Evolutionary conservation across 2,888 invertebrate genomes (phyloP), one percentile per base, ranked within the genome.

Genomic region (Dicranocentrus wangi): DNA sequence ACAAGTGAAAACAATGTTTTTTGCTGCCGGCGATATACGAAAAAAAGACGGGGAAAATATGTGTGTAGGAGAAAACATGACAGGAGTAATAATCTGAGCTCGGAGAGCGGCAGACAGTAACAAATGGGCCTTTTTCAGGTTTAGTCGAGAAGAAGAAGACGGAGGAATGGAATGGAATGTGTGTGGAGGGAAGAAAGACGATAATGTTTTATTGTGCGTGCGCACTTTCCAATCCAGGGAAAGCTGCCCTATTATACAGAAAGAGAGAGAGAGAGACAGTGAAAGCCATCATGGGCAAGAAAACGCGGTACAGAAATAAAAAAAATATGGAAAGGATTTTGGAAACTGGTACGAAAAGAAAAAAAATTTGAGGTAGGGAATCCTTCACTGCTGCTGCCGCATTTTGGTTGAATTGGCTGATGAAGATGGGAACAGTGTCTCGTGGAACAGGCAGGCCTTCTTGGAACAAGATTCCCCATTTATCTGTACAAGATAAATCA

Each of bases 81-180:
- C 75, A 75, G 75, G 63, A 75, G 66, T 75, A 75, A 75, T 75
- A 75, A 75, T 75, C 65, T 75, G 25, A 55, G 66, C 65, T 72
- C 43, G 25, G 58, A 39, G 42, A 32, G 5, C 10, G 10, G n/a
- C 65, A 75, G 75, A 75, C 75, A 75, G 66, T 75, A 75, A 75
- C 23, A 75, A 75, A 75, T 75, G 65, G 66, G 55, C 75, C 75
- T 75, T 66, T 75, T 75, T 58, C 75, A 66, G 28, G 27, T 65
- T 65, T 27, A 42, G 27, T 73, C 42, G 39, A 42, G 61, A 19
- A 51, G 72, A 51, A 28, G 63, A 53, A 60, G 61, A 47, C 13
- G 55, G n/a, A n/a, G n/a, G n/a, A n/a, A n/a, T n/a, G n/a, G n/a
- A n/a, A n/a, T n/a, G n/a, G n/a, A n/a, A n/a, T 39, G 39, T 39